Conservation (phyloP, 2,888 invertebrate species). For the Toxonevra muliebris region DNA sequence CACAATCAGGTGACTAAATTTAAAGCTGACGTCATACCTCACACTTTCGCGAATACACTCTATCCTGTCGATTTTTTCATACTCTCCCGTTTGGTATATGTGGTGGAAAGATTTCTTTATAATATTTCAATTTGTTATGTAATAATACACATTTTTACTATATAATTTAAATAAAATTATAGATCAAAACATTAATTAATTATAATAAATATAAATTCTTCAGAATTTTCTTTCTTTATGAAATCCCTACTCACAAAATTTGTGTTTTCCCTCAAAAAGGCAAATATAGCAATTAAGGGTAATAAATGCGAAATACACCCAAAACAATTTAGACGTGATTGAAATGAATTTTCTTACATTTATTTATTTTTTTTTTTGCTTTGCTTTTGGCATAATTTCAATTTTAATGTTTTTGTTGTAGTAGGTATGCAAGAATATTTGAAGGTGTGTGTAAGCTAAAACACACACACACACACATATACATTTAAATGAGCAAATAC, state of each 20-base stretch:
- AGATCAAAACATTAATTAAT: neutral
- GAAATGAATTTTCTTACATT: neutral
- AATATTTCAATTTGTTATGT: too few relatives aligned
- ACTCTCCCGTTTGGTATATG: too few relatives aligned
- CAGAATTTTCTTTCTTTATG: too few relatives aligned
- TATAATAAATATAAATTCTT: slow-evolving; percentile 36
- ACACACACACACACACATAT: neutral
- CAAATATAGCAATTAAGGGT: slow-evolving; percentile 8
- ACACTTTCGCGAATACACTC: too few relatives aligned
- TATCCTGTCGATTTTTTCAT: too few relatives aligned
- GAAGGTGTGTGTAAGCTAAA: neutral
- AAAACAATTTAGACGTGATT: too few relatives aligned
- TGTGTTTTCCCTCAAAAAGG: slow-evolving; percentile 4
- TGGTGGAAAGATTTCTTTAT: too few relatives aligned
- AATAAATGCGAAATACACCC: too few relatives aligned
- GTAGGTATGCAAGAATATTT: neutral
- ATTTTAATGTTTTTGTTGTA: slow-evolving; percentile 7
- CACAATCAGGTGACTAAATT: too few relatives aligned
- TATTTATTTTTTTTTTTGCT: neutral
- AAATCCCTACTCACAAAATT: slow-evolving; percentile 8
- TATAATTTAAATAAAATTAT: slow-evolving; percentile 28
- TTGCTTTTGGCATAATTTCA: neutral
- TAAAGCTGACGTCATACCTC: too few relatives aligned
- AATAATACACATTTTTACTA: slow-evolving; percentile 24
- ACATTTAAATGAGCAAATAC: slow-evolving; percentile 18